Percentiles rank a stretch among this genome's conserved stretches.
These are phyloP conservation scores for Hyperoplus immaculatus DNA, from an alignment of 2,797 vertebrate species.

Conservation along the genomic window DNA sequence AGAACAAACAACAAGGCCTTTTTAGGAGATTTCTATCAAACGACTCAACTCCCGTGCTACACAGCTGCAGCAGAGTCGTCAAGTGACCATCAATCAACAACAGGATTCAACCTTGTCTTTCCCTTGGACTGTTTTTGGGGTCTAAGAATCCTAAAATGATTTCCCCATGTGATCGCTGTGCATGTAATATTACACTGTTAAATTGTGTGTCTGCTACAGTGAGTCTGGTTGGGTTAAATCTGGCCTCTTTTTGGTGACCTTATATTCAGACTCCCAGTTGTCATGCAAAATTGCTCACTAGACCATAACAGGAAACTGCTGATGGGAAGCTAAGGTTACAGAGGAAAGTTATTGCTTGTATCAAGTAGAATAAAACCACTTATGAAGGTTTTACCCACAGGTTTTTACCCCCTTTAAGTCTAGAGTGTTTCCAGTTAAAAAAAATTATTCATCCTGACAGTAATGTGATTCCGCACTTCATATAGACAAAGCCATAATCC, in stretches of 20 bases:
- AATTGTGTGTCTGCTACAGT: conserved; percentile 51
- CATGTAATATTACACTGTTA: conserved; percentile 11
- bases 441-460: neutral
- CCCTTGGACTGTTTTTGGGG: conserved; percentile 18
- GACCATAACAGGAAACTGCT: conserved; percentile 66
- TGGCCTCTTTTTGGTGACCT: conserved; percentile 61
- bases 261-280: conserved; percentile 63
- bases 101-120: conserved; percentile 25
- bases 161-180: conserved; percentile 50
- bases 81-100: conserved; percentile 37
- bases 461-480: neutral
- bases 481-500: neutral
- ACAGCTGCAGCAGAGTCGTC: conserved; percentile 14
- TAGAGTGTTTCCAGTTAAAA: neutral
- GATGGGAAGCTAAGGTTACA: conserved; percentile 42
- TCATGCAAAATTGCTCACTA: conserved; percentile 68
- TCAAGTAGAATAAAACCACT: conserved; percentile 5
- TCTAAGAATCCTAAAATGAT: conserved; percentile 37
- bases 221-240: conserved; percentile 27
- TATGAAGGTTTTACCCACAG: neutral
- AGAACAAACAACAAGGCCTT: conserved; percentile 35
- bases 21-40: conserved; percentile 51
- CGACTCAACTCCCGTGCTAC: conserved; percentile 27
- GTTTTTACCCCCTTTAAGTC: neutral
- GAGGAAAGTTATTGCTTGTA: conserved; percentile 17